phyloP scores from a whole-genome alignment of 1,140 invertebrate genomes.

The Eumaeus atala region DNA sequence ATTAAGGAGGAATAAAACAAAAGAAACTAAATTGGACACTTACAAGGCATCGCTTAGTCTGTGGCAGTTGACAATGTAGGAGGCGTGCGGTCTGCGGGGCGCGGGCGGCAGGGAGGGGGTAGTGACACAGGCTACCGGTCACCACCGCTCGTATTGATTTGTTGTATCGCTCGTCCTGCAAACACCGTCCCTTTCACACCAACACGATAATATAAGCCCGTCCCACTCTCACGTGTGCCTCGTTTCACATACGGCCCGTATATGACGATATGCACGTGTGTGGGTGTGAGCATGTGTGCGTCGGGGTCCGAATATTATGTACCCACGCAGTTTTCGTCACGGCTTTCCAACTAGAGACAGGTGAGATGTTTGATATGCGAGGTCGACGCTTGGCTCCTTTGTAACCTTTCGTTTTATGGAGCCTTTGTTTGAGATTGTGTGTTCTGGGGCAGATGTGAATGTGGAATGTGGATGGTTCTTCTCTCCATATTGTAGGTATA shows the following conservation, averaged over 20 bases:
- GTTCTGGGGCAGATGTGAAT: constrained; percentile 11
- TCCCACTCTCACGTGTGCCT: constrained; percentile 47
- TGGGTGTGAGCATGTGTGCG: constrained; percentile 43
- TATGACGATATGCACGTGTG: constrained; percentile 36
- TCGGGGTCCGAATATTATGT: constrained; percentile 64
- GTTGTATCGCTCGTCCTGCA: constrained; percentile 73
- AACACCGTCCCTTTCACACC: constrained; percentile 55
- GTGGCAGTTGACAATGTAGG: constrained; percentile 69
- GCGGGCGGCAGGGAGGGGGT: constrained; percentile 36
- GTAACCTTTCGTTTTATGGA: constrained; percentile 31
- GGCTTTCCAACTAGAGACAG: constrained; percentile 42
- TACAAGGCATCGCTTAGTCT: constrained; percentile 45
- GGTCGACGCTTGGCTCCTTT: constrained; percentile 35
- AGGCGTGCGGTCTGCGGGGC: constrained; percentile 56
- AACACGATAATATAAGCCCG: constrained; percentile 16
- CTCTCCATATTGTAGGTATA: background rate
- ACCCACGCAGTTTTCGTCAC: constrained; percentile 56
- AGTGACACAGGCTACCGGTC: constrained; percentile 73
- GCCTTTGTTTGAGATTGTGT: constrained; percentile 32
- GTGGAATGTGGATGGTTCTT: background rate
- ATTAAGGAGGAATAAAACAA: constrained; percentile 7
- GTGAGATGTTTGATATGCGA: constrained; percentile 32
- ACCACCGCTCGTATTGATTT: constrained; percentile 73
- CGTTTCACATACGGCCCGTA: constrained; percentile 52
- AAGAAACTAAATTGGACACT: constrained; percentile 15